Percentiles rank a stretch among this genome's conserved stretches.
These are phyloP conservation scores for Eutrigla gurnardus DNA, from an alignment of 2,797 vertebrate genomes.

Conservation along the genomic window DNA sequence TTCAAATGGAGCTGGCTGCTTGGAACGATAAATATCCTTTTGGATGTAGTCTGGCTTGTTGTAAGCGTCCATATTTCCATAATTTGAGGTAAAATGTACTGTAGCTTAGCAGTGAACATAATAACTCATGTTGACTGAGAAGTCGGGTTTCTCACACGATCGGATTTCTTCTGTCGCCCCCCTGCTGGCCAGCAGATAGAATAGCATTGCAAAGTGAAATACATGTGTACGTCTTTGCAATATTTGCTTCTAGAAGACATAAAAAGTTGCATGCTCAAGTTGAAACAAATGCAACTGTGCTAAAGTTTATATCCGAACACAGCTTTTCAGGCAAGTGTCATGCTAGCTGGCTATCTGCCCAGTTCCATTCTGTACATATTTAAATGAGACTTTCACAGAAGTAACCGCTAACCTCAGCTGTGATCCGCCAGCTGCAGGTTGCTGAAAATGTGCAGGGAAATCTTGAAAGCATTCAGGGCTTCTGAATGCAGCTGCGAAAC, in stretches of 20 bases:
- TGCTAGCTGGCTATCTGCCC: not conserved
- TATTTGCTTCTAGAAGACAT: not conserved
- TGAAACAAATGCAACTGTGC: not conserved
- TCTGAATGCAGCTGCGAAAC: slow-evolving; percentile 9
- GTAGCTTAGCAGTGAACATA: too few species aligned
- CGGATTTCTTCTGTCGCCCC: too few species aligned
- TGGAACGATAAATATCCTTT: slow-evolving; percentile 15
- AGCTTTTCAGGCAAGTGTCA: not conserved
- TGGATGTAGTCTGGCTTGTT: slow-evolving; percentile 5
- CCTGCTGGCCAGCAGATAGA: too few species aligned
- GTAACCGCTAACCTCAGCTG: not conserved
- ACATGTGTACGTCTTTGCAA: not conserved
- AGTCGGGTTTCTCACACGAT: too few species aligned
- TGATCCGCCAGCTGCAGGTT: slow-evolving; percentile 7
- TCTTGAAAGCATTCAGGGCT: not conserved
- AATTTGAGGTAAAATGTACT: too few species aligned
- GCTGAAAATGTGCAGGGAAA: slow-evolving; percentile 5
- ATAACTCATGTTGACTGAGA: too few species aligned
- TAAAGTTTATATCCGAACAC: too few species aligned
- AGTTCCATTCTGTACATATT: slow-evolving; percentile 2
- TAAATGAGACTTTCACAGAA: slow-evolving; percentile 3
- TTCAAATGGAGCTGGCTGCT: slow-evolving; percentile 39
- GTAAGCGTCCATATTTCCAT: too few species aligned
- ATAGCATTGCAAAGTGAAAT: not conserved
- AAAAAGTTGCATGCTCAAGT: not conserved